Percentiles rank a stretch among this genome's conserved stretches.
These are phyloP conservation scores for Datnioides undecimradiatus DNA, from an alignment of 2,113 vertebrate genomes.

Conservation along the genomic window DNA sequence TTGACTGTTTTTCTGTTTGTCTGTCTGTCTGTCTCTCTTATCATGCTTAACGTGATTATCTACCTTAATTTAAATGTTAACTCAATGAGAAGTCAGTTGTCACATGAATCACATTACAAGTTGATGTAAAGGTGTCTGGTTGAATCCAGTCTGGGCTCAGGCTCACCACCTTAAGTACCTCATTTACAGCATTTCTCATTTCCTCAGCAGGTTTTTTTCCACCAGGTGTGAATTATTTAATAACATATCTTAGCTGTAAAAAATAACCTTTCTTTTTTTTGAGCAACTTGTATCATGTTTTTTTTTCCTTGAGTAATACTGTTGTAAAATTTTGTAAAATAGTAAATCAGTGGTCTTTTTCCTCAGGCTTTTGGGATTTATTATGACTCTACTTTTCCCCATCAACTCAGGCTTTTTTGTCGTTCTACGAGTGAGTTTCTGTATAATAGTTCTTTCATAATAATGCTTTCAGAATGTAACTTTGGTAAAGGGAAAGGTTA, in stretches of 20 bases:
- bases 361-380: slow-evolving; percentile 93
- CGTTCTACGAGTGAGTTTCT: slow-evolving; percentile 85
- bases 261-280: slow-evolving; percentile 85
- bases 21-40: slow-evolving; percentile 50
- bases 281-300: slow-evolving; percentile 86
- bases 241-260: slow-evolving; percentile 93
- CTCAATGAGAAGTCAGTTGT: slow-evolving; percentile 73
- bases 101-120: slow-evolving; percentile 85
- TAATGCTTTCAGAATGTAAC: slow-evolving; percentile 92
- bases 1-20: slow-evolving; percentile 81
- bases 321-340: slow-evolving; percentile 99
- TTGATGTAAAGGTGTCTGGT: slow-evolving; percentile 84
- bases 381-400: slow-evolving; percentile 86
- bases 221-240: slow-evolving; percentile 99
- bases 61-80: slow-evolving; percentile 89
- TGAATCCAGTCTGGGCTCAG: slow-evolving; percentile 89
- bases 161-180: slow-evolving; percentile 98
- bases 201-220: slow-evolving; percentile 87
- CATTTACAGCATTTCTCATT: slow-evolving; percentile 95
- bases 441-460: slow-evolving; percentile 83
- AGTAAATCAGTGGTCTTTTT: slow-evolving; percentile 92
- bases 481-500: slow-evolving; percentile 87
- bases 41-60: slow-evolving; percentile 83
- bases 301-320: slow-evolving; percentile 87
- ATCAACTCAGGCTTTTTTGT: slow-evolving; percentile 94